Evolutionary conservation across 2,113 vertebrate species (phyloP), one percentile per base, ranked within the genome.

Genomic region (Phycodurus eques): DNA sequence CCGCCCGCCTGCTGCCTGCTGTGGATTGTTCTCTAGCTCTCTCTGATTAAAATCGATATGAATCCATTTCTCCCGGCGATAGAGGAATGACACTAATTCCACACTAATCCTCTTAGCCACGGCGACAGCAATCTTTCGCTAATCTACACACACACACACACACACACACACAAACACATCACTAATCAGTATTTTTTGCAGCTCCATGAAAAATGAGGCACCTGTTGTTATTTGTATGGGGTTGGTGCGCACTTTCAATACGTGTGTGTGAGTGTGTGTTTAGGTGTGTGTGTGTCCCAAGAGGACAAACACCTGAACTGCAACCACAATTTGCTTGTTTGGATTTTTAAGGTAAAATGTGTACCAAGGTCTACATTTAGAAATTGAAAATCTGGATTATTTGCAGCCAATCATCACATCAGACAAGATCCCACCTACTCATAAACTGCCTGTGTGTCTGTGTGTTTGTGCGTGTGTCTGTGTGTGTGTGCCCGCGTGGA

Each of bases 11-110:
- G n/a, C 73, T 2, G 61, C 51, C 80, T 47, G 35, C 81, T 72
- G 72, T 39, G 9, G 12, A 54, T 79, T 47, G 44, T 47, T 56
- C 53, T 53, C 39, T 13, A 12, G 20, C 87, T 67, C 56, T 76
- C 78, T 68, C 88, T 88, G 90, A 91, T 91, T 90, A 89, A 91
- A 92, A 90, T 90, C 82, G 75, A 92, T 90, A 89, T 89, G 82
- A 90, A 90, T 87, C 76, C 80, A 88, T 88, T 89, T 73, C 77
- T 83, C 81, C 10, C 10, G 31, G 77, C 71, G 72, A 87, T 81
- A 79, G 77, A 89, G 83, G 91, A 91, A 91, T 90, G 90, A 92
- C 91, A 90, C 88, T 90, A 90, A 92, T 91, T 90, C 91, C 86
- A 72, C 78, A 2, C 63, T 88, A 92, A 92, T 92, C 91, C 89